Evolutionary conservation across 2,113 vertebrate genomes (phyloP).

Genomic region (Mobula birostris): DNA sequence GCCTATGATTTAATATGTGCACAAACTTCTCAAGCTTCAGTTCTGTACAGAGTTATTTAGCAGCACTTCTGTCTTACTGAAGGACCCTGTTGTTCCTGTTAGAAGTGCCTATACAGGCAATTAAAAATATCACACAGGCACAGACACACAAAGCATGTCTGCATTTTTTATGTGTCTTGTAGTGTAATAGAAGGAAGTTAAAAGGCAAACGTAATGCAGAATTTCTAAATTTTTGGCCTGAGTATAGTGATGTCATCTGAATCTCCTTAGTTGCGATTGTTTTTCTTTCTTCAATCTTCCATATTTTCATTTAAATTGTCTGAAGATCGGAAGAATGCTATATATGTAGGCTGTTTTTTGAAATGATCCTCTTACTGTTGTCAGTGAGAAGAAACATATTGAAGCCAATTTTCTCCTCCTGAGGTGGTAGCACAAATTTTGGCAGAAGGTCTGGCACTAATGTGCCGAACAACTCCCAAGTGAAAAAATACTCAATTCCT

Average conservation of each 20-base stretch:
- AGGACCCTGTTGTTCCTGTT: conserved; percentile 21
- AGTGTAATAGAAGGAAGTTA: background rate
- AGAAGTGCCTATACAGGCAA: background rate
- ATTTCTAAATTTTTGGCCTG: background rate
- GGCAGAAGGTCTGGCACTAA: conserved; percentile 33
- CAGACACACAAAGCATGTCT: background rate
- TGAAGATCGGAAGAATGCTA: background rate
- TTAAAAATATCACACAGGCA: conserved; percentile 1
- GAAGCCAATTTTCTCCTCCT: conserved; percentile 33
- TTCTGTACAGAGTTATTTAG: conserved; percentile 8
- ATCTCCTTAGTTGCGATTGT: background rate
- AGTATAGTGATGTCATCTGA: background rate
- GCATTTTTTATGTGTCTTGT: background rate
- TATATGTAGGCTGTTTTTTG: background rate
- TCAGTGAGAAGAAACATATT: conserved; percentile 36
- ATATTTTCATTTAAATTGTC: background rate
- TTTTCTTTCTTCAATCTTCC: background rate
- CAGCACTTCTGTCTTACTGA: conserved; percentile 22
- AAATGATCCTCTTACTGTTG: conserved; percentile 23
- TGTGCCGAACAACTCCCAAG: conserved; percentile 14
- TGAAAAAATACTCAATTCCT: conserved; percentile 31
- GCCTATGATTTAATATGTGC: background rate
- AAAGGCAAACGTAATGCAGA: background rate
- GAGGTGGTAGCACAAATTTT: conserved; percentile 31
- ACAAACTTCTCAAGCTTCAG: conserved; percentile 15